phyloP scores from a whole-genome alignment of 2,113 vertebrate species.

The Hippocampus guttulatus region DNA sequence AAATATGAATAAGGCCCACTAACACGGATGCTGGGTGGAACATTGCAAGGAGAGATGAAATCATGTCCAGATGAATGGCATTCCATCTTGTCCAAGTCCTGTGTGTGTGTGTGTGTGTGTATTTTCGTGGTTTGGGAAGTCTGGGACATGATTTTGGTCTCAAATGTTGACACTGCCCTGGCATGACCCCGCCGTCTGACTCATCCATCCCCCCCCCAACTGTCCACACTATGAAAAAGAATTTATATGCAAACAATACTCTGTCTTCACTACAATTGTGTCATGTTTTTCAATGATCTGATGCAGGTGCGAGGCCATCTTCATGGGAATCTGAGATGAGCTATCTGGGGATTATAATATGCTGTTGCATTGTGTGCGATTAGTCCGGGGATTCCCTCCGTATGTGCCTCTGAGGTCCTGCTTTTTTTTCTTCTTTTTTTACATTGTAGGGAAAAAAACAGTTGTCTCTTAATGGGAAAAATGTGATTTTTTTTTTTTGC shows the following conservation, averaged over 20 bases:
- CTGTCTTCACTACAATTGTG: slow-evolving; percentile 8
- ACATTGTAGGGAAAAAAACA: background rate
- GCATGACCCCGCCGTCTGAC: slow-evolving; percentile 47
- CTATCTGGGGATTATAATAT: slow-evolving; percentile 47
- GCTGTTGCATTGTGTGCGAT: slow-evolving; percentile 19
- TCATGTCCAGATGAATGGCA: slow-evolving; percentile 66
- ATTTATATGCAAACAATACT: background rate
- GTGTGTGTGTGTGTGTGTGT: slow-evolving; percentile 9
- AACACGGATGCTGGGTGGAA: background rate
- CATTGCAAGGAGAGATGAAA: slow-evolving; percentile 33
- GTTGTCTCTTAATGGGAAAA: background rate
- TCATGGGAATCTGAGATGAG: slow-evolving; percentile 15
- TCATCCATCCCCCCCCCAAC: slow-evolving; percentile 25
- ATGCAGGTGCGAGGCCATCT: slow-evolving; percentile 37
- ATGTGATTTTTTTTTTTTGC: background rate
- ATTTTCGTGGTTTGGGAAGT: slow-evolving; percentile 64
- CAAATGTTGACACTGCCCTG: slow-evolving; percentile 55
- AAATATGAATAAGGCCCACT: background rate
- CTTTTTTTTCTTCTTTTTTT: background rate
- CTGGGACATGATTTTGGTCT: slow-evolving; percentile 62
- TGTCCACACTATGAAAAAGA: slow-evolving; percentile 14
- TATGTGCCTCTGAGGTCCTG: slow-evolving; percentile 4
- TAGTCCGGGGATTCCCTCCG: slow-evolving; percentile 58
- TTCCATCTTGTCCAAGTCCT: slow-evolving; percentile 50
- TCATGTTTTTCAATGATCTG: background rate